Conservation (phyloP, 2,113 vertebrate species). For the Nettapus auritus region DNA sequence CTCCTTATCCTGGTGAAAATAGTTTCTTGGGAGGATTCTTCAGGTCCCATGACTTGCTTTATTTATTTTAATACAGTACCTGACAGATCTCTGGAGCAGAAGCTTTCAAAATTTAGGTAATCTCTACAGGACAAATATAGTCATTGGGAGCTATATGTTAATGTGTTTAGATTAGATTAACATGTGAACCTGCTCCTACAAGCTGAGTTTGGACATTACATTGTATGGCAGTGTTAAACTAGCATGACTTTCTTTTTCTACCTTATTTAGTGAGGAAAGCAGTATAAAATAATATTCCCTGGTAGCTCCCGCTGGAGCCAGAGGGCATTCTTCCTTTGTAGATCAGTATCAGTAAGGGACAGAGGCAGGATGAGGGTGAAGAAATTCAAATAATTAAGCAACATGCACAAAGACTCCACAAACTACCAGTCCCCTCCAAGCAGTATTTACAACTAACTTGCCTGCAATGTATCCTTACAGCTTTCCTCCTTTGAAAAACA, state of each 20-base stretch:
- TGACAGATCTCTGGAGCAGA: neutral
- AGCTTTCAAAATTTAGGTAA: neutral
- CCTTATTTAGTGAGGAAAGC: neutral
- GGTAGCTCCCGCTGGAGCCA: rapidly evolving
- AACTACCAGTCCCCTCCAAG: neutral
- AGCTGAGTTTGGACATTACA: neutral
- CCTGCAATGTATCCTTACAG: neutral
- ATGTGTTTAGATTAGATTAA: neutral
- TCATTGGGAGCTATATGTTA: neutral
- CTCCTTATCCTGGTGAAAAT: neutral
- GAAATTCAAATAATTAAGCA: neutral
- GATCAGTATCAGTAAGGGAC: neutral
- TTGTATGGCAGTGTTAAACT: neutral
- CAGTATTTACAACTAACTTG: neutral
- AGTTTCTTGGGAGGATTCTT: neutral
- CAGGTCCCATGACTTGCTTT: neutral
- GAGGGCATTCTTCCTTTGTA: neutral
- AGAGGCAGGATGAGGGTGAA: neutral
- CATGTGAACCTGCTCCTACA: neutral
- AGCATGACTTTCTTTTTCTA: neutral
- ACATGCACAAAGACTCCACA: neutral
- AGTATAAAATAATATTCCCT: neutral
- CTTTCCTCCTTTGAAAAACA: slow-evolving; percentile 33
- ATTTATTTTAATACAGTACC: neutral
- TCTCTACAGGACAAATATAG: neutral